These are phyloP conservation scores for Tauraco hartlaubi DNA, from an alignment of 2,797 vertebrate species.

Conservation along the genomic window DNA sequence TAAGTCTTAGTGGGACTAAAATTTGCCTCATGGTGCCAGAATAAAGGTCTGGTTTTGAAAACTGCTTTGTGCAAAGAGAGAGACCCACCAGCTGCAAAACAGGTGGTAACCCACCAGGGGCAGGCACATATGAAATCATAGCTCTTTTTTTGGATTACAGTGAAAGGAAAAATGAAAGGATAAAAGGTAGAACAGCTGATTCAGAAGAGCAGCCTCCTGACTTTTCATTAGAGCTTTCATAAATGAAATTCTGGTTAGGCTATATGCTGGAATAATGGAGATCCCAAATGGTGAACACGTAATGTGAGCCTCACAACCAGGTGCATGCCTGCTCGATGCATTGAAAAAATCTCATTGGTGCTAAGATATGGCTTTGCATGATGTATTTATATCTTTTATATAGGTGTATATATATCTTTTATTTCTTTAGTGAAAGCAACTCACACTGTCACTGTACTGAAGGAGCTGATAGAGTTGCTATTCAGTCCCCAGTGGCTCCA, in stretches of 20 bases:
- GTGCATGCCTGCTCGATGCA: not conserved
- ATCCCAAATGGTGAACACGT: not conserved
- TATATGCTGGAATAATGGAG: not conserved
- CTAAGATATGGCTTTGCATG: not conserved
- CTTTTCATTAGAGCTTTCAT: not conserved
- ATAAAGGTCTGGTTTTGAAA: slow-evolving; percentile 5
- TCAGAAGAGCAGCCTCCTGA: not conserved
- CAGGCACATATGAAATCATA: slow-evolving; percentile 4
- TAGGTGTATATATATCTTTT: not conserved
- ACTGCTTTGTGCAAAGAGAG: not conserved
- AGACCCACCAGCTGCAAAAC: slow-evolving; percentile 41
- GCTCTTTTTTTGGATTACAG: slow-evolving; percentile 10
- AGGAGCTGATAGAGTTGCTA: not conserved
- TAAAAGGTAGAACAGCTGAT: not conserved
- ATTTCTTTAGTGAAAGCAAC: not conserved
- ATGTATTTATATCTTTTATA: not conserved
- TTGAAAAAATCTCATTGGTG: not conserved
- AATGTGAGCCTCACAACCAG: not conserved
- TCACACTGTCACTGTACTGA: not conserved
- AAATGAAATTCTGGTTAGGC: not conserved
- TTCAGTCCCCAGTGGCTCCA: not conserved
- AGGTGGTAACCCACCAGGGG: slow-evolving; percentile 47
- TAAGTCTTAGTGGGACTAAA: not conserved
- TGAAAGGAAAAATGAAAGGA: not conserved
- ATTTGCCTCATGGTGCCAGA: not conserved